phyloP scores from a whole-genome alignment of 2,113 vertebrate species.

The Columba janthina region DNA sequence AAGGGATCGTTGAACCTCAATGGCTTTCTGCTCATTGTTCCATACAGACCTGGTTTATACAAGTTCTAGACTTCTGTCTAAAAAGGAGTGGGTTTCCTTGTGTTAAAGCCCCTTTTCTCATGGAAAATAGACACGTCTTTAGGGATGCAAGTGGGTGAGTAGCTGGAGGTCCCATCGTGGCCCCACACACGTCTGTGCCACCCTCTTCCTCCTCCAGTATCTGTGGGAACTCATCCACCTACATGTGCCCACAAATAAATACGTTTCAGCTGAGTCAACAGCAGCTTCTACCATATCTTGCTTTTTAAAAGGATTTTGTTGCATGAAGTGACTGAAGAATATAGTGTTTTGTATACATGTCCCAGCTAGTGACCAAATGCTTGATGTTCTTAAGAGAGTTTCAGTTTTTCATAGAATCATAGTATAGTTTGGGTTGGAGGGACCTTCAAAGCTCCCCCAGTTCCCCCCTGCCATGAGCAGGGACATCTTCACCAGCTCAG shows the following conservation, averaged over 20 bases:
- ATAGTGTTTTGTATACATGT: not conserved
- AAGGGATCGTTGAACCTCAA: too few relatives aligned
- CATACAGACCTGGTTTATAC: too few relatives aligned
- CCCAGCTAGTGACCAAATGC: not conserved
- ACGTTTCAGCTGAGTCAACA: not conserved
- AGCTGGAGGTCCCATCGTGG: not conserved
- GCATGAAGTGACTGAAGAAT: not conserved
- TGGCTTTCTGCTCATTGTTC: too few relatives aligned
- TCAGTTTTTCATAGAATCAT: too few relatives aligned
- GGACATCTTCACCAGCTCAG: too few relatives aligned
- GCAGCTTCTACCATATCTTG: not conserved
- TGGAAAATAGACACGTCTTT: not conserved
- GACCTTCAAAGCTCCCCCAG: too few relatives aligned
- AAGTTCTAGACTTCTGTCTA: too few relatives aligned
- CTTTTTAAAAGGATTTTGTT: not conserved
- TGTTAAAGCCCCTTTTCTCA: too few relatives aligned
- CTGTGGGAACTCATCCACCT: not conserved
- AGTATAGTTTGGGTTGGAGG: too few relatives aligned
- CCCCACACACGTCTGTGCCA: not conserved
- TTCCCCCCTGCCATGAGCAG: too few relatives aligned
- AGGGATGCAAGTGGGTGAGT: fast-evolving
- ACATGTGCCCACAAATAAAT: not conserved
- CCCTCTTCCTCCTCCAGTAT: not conserved
- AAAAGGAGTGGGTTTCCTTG: too few relatives aligned
- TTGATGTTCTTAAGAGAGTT: not conserved